phyloP scores from a whole-genome alignment of 1,140 invertebrate species.

The Stegodyphus dumicola region DNA sequence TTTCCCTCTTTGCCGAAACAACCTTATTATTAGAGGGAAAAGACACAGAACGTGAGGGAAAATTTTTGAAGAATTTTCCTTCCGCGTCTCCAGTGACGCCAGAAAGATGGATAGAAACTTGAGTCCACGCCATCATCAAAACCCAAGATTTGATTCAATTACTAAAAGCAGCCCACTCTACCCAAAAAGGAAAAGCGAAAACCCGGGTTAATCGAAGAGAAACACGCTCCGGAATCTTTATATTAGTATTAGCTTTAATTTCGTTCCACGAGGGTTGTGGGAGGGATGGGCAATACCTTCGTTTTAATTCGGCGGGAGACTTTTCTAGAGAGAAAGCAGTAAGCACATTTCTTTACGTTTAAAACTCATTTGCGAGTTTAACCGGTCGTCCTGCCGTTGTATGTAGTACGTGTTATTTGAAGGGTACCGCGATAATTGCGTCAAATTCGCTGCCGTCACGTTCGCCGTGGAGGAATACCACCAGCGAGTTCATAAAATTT shows the following conservation, averaged over 20 bases:
- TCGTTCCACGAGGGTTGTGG: not conserved
- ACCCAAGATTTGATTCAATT: conserved; percentile 53
- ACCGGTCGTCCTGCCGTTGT: conserved; percentile 3
- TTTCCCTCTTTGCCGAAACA: not conserved
- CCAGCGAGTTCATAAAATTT: conserved; percentile 51
- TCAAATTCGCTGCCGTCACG: conserved; percentile 50
- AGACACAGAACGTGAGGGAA: not conserved
- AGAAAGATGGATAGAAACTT: conserved; percentile 44
- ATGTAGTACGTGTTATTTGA: conserved; percentile 39
- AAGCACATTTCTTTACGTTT: conserved; percentile 37
- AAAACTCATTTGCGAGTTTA: conserved; percentile 47
- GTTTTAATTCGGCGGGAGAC: conserved; percentile 50
- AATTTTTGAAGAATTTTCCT: not conserved
- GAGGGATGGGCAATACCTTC: conserved; percentile 5
- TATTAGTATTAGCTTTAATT: conserved; percentile 58
- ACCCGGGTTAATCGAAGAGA: conserved; percentile 28
- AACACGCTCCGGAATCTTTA: conserved; percentile 25
- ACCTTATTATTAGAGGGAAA: conserved; percentile 24
- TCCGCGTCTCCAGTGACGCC: conserved; percentile 13
- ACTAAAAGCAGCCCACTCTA: not conserved
- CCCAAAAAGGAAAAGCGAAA: conserved; percentile 39
- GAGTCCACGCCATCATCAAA: conserved; percentile 45
- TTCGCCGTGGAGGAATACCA: conserved; percentile 12
- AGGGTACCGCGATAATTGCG: conserved; percentile 48
- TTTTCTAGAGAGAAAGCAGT: not conserved